These are phyloP conservation scores for Magallana nippona DNA, from an alignment of 2,888 invertebrate genomes.

Conservation along the genomic window DNA sequence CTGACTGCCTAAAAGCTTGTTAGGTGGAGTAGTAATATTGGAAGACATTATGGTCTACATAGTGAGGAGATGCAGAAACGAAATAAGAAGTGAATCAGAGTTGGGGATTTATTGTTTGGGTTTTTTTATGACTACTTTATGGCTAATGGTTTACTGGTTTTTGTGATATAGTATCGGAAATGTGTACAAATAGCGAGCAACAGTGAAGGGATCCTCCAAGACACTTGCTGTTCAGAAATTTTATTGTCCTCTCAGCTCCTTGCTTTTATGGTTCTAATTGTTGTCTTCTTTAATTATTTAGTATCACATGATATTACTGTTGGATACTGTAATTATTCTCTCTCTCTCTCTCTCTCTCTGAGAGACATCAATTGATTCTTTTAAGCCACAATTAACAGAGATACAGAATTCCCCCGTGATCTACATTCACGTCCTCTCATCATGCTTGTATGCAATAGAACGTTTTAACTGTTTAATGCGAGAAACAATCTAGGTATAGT, in stretches of 20 bases:
- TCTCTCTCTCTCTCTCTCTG: not conserved
- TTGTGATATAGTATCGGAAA: slow-evolving; percentile 11
- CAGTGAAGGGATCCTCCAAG: not conserved
- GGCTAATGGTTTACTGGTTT: slow-evolving; percentile 2
- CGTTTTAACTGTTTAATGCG: too few species aligned
- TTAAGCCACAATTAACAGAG: too few species aligned
- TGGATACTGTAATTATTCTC: not conserved
- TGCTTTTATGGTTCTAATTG: slow-evolving; percentile 1
- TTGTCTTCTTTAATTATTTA: slow-evolving; percentile 26
- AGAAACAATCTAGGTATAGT: too few species aligned
- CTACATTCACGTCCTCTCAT: too few species aligned
- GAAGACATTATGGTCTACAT: not conserved
- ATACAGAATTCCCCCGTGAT: too few species aligned
- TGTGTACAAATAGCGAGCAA: slow-evolving; percentile 11
- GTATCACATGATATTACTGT: not conserved
- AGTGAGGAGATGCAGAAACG: not conserved
- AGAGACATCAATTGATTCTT: not conserved
- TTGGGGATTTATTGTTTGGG: slow-evolving; percentile 8
- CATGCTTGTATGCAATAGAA: too few species aligned
- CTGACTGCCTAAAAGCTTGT: not conserved
- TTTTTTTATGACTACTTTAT: slow-evolving; percentile 4
- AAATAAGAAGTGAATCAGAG: slow-evolving; percentile 4
- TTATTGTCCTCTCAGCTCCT: not conserved
- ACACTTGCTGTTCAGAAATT: slow-evolving; percentile 15
- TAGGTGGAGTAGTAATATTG: slow-evolving; percentile 3